A percentile compares a stretch with the other conserved stretches of the same genome.
These are phyloP conservation scores for Tanypteryx hageni DNA, from an alignment of 2,888 invertebrate genomes.

Conservation along the genomic window DNA sequence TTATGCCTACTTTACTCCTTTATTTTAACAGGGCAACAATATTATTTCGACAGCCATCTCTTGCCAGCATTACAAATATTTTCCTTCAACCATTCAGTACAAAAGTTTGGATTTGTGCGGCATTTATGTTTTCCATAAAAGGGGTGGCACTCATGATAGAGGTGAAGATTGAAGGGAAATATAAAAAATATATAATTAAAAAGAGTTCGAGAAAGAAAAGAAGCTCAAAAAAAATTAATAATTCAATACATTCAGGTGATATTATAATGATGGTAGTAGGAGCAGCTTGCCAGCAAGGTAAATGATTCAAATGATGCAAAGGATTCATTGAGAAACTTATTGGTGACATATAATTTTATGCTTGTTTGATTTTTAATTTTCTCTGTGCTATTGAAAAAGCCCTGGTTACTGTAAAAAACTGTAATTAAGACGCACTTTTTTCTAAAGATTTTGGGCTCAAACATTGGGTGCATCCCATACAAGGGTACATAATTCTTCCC, in stretches of 20 bases:
- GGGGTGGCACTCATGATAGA: conserved; percentile 7
- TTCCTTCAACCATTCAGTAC: conserved; percentile 82
- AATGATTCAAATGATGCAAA: conserved; percentile 66
- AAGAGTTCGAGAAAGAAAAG: neutral
- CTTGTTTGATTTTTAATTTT: neutral
- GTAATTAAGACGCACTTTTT: no score
- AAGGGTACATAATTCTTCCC: no score
- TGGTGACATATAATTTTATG: neutral
- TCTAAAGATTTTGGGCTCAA: no score
- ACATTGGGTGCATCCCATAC: no score
- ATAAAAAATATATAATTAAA: neutral
- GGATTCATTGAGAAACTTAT: neutral
- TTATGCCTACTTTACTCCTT: neutral
- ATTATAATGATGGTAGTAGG: conserved; percentile 78
- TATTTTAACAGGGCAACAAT: conserved; percentile 78
- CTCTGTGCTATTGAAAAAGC: no score
- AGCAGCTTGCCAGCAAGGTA: conserved; percentile 81
- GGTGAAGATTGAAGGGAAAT: conserved; percentile 42
- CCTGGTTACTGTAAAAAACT: no score
- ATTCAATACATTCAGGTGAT: conserved; percentile 76
- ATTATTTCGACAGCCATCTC: conserved; percentile 84
- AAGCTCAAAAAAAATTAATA: neutral
- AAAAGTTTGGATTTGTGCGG: conserved; percentile 79
- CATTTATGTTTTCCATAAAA: neutral
- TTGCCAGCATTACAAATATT: conserved; percentile 84